Evolutionary conservation across 2,797 vertebrate genomes (phyloP).

Genomic region (Enteromius trimaculatus): DNA sequence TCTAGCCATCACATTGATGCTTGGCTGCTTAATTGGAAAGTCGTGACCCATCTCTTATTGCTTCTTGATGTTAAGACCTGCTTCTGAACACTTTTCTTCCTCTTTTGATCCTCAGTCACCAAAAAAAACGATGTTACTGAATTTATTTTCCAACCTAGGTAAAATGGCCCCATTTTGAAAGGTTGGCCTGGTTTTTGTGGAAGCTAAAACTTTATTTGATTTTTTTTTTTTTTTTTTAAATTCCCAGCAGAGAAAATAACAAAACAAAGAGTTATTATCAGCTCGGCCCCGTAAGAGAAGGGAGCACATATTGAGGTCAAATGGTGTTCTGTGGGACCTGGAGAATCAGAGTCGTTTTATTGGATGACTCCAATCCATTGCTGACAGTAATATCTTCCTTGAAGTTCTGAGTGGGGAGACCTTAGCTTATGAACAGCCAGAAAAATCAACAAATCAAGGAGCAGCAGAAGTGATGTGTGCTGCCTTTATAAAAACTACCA

Average conservation of each 20-base stretch:
- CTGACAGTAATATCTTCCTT: conserved; percentile 44
- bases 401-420: conserved; percentile 12
- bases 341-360: conserved; percentile 34
- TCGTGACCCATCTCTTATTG: background rate
- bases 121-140: conserved; percentile 17
- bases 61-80: background rate
- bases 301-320: conserved; percentile 48
- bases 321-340: conserved; percentile 38
- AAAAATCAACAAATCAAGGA: conserved; percentile 11
- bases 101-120: conserved; percentile 13
- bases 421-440: conserved; percentile 24
- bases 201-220: conserved; percentile 22
- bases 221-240: background rate
- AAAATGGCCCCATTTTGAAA: conserved; percentile 29
- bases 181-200: conserved; percentile 35
- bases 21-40: conserved; percentile 29
- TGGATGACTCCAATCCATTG: conserved; percentile 35
- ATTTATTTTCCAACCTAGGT: conserved; percentile 34
- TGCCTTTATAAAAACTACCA: background rate
- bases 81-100: conserved; percentile 7
- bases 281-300: background rate
- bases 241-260: conserved; percentile 44
- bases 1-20: background rate
- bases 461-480: background rate
- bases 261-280: conserved; percentile 36